Evolutionary conservation across 2,888 invertebrate species (phyloP).

Genomic region (Agrotis exclamationis): DNA sequence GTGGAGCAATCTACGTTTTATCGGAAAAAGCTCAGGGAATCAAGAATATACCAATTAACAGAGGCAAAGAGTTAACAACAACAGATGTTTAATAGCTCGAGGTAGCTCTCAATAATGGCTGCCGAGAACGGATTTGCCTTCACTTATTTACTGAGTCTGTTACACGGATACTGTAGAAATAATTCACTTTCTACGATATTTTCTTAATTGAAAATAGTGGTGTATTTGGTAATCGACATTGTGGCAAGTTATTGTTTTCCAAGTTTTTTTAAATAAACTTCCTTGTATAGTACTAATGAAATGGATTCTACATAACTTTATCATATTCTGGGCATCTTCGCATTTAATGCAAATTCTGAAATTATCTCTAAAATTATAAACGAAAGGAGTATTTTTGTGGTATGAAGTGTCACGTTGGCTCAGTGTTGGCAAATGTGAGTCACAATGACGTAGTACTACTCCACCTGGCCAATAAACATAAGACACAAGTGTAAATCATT

Average conservation of each 20-base stretch:
- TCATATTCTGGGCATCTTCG: too few species aligned
- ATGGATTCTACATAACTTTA: neutral
- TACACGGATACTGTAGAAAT: slow-evolving; percentile 42
- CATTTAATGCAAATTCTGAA: neutral
- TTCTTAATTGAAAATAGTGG: slow-evolving; percentile 23
- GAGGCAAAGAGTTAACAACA: slow-evolving; percentile 80
- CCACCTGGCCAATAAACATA: slow-evolving; percentile 33
- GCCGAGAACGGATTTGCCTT: slow-evolving; percentile 55
- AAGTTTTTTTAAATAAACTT: neutral
- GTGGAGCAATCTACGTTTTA: slow-evolving; percentile 86
- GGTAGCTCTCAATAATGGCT: slow-evolving; percentile 65
- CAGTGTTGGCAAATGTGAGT: slow-evolving; percentile 35
- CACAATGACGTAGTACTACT: slow-evolving; percentile 33
- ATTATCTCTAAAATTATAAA: slow-evolving; percentile 12
- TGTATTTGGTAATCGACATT: slow-evolving; percentile 9
- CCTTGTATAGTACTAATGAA: too few species aligned
- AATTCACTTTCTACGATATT: slow-evolving; percentile 38
- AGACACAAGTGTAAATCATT: slow-evolving; percentile 40
- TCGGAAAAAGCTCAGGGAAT: slow-evolving; percentile 87
- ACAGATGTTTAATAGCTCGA: slow-evolving; percentile 70
- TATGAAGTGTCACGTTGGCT: slow-evolving; percentile 34
- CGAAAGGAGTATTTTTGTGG: slow-evolving; percentile 19
- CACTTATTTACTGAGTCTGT: slow-evolving; percentile 53
- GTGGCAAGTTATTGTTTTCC: neutral
- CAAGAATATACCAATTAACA: slow-evolving; percentile 86